Evolutionary conservation across 2,888 invertebrate genomes (phyloP).

Genomic region (Monoplex corrugatus): DNA sequence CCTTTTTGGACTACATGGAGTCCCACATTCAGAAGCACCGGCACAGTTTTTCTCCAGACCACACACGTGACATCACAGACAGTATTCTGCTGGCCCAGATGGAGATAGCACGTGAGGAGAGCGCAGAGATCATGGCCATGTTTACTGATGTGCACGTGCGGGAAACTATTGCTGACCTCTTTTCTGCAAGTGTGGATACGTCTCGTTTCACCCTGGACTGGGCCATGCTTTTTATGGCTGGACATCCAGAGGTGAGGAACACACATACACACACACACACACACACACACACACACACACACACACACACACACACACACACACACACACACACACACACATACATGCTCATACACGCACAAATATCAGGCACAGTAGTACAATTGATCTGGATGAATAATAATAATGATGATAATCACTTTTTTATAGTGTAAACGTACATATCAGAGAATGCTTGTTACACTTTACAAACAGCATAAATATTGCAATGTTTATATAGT

Average conservation of each 20-base stretch:
- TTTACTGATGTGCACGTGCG: conserved; percentile 50
- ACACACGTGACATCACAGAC: conserved; percentile 54
- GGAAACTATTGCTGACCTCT: conserved; percentile 51
- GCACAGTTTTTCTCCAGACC: conserved; percentile 49
- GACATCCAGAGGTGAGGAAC: conserved; percentile 52
- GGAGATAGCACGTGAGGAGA: conserved; percentile 50
- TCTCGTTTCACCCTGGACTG: conserved; percentile 55
- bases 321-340: no score
- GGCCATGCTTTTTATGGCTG: conserved; percentile 53
- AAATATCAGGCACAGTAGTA: no score
- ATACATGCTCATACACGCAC: no score
- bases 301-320: conserved; percentile 19
- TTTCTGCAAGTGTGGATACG: conserved; percentile 58
- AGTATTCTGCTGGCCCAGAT: conserved; percentile 53
- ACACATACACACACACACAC: conserved; percentile 7
- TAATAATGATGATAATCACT: no score
- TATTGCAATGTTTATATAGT: no score
- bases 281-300: conserved; percentile 22
- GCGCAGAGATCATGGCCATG: conserved; percentile 46
- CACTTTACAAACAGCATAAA: no score
- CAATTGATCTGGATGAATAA: no score
- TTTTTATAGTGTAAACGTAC: no score
- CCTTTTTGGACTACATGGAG: not conserved
- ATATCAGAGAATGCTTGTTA: no score
- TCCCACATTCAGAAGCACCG: conserved; percentile 39